Evolutionary conservation across 1,140 invertebrate genomes (phyloP).

Genomic region (Sinella curviseta): DNA sequence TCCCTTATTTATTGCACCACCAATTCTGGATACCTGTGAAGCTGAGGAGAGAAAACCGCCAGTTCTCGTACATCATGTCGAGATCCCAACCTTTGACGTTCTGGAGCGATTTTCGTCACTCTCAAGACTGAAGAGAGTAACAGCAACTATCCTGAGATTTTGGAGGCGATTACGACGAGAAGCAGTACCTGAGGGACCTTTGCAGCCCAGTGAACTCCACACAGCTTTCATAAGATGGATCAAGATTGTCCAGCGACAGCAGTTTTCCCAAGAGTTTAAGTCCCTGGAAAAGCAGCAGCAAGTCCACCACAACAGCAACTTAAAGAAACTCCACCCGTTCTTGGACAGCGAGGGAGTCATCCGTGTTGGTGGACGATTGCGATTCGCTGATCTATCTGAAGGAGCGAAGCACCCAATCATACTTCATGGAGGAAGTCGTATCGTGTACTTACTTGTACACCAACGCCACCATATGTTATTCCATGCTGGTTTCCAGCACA

Average conservation of each 20-base stretch:
- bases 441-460: not conserved
- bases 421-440: not conserved
- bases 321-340: not conserved
- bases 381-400: not conserved
- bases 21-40: no score
- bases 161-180: not conserved
- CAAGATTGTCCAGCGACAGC: not conserved
- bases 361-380: not conserved
- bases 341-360: not conserved
- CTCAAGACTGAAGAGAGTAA: not conserved
- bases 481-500: not conserved
- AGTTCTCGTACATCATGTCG: not conserved
- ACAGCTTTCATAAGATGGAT: not conserved
- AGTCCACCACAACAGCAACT: not conserved
- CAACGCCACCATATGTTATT: not conserved
- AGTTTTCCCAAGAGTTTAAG: not conserved
- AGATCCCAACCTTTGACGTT: not conserved
- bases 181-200: not conserved
- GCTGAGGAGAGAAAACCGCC: not conserved
- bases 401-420: slow-evolving; percentile 7
- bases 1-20: not conserved
- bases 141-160: slow-evolving; percentile 1
- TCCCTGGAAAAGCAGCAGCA: not conserved
- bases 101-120: not conserved
- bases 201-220: not conserved